These are phyloP conservation scores for Leucophenga maculata DNA, from an alignment of 2,888 invertebrate species.

Conservation along the genomic window DNA sequence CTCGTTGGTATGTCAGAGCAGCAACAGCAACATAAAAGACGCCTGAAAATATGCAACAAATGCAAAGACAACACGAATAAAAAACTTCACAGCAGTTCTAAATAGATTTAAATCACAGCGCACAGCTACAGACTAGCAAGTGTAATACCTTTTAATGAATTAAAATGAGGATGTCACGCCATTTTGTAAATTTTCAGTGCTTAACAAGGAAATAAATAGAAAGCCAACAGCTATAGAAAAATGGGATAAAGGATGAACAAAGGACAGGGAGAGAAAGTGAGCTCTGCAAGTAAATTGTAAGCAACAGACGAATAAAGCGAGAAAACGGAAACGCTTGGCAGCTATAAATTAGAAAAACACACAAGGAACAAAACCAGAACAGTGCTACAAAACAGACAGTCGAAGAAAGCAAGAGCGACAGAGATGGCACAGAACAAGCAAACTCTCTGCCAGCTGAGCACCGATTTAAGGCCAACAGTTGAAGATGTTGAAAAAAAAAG, in stretches of 20 bases:
- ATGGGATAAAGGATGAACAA: background rate
- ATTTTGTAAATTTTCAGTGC: constrained; percentile 1
- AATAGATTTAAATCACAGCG: background rate
- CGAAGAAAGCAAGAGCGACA: background rate
- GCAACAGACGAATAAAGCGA: background rate
- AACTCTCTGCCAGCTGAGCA: background rate
- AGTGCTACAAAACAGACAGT: background rate
- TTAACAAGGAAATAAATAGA: constrained; percentile 7
- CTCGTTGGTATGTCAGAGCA: background rate
- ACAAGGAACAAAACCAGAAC: constrained; percentile 6
- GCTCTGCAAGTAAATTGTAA: background rate
- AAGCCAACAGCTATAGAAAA: background rate
- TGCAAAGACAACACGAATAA: background rate
- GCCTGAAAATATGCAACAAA: background rate
- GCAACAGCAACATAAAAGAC: background rate
- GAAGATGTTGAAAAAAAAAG: background rate
- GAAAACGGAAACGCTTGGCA: background rate
- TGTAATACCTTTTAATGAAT: constrained; percentile 19
- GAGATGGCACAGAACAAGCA: background rate
- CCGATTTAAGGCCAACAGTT: constrained; percentile 2
- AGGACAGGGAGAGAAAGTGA: background rate
- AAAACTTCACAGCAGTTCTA: background rate
- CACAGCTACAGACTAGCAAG: background rate
- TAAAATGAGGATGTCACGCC: constrained; percentile 15
- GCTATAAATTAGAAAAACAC: constrained; percentile 6